Evolutionary conservation across 2,888 invertebrate species (phyloP), one percentile per base, ranked within the genome.

Genomic region (Palloptera scutellata): DNA sequence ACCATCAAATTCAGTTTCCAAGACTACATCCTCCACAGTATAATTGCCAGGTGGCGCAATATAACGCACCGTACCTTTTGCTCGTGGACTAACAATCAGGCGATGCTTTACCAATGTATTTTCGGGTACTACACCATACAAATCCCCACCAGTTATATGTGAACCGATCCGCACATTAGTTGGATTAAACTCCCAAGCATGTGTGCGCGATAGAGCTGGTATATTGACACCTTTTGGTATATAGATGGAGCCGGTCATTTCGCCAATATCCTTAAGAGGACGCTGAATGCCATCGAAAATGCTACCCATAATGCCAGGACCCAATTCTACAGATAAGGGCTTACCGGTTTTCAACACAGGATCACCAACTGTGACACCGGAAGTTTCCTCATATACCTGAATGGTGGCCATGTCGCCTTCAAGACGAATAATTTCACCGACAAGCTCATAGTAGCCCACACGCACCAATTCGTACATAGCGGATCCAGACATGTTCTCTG

Each of bases 221-320:
- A 93, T 91, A 86, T 97, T 97, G 48, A 98, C 91, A 84, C 98
- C 98, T 87, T 97, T 98, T 20, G 98, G 98, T 86, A 99, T 98
- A 89, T 98, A 99, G 87, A 99, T 98, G 79, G 96, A 96, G 81
- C 91, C 88, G 0, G 96, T 95, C 70, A 96, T 86, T 81, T 96
- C 95, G 81, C 92, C 89, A 85, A 98, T 98, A 86, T 96, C 97
- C 85, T 93, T 95, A 78, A 99, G 86, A 0, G 98, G 98, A 79
- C 98, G 92, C 86, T 98, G 98, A 86, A 98, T 99, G 87, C 98
- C 98, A 87, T 99, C 98, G 87, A 98, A 99, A 87, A 99, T 99
- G 84, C 95, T 96, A 74, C 96, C 96, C 89, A 99, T 91, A 85
- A 99, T 98, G 80, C 98, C 98, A 48, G 98, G 98, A 1, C 98